Evolutionary conservation across 2,888 invertebrate genomes (phyloP).

Genomic region (Drosophila infuscata): DNA sequence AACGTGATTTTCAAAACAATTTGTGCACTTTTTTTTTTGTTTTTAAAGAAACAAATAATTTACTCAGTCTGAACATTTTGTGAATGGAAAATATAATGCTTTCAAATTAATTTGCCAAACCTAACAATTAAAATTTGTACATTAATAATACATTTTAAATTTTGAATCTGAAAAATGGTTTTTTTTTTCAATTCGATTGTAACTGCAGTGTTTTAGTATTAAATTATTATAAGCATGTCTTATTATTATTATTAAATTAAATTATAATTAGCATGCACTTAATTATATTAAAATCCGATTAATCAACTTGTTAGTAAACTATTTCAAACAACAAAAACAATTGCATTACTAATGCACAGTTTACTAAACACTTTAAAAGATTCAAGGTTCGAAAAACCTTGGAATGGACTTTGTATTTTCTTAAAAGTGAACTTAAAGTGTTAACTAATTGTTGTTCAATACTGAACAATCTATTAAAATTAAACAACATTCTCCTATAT

Average conservation of each 20-base stretch:
- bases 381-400: background rate
- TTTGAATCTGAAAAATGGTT: background rate
- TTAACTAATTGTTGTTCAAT: background rate
- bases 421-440: background rate
- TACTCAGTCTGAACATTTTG: background rate
- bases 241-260: background rate
- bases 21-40: background rate
- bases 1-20: background rate
- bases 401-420: background rate
- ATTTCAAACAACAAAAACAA: background rate
- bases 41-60: background rate
- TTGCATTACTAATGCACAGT: background rate
- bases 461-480: background rate
- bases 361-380: background rate
- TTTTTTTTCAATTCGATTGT: background rate
- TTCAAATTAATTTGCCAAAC: background rate
- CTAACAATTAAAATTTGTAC: background rate
- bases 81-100: background rate
- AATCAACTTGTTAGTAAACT: background rate
- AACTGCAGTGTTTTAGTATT: background rate
- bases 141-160: background rate
- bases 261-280: background rate
- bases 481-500: background rate
- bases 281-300: background rate
- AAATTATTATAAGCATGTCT: background rate